Evolutionary conservation across 2,888 invertebrate genomes (phyloP), one percentile per base, ranked within the genome.

Genomic region (Lacanobia wlatinum): DNA sequence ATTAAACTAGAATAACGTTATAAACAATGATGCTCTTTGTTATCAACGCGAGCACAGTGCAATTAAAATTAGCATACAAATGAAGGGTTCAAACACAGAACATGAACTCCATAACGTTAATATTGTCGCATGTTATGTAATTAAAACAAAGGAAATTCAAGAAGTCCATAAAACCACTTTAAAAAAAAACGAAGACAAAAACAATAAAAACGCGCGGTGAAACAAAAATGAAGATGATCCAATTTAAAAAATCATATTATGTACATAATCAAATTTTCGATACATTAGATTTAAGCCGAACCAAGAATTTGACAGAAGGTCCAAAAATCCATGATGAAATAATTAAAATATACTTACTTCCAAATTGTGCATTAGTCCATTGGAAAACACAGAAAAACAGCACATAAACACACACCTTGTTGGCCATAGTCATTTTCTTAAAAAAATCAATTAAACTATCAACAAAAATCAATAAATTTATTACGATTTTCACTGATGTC

Each of bases 321-420:
- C 9, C 3, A 55, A 8, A 9, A 56, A 56, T 16, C 28, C 1
- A 16, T 14, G 0, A 28, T 14, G 43, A 16, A 43, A 43, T 34
- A 34, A 56, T 56, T 18, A 34, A 56, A 56, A 10, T n/a, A 56
- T 58, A 94, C 95, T 95, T 91, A 96, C 96, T 94, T 70, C 96
- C 95, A 91, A 96, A 96, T 78, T 96, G 95, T 69, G 94, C 96
- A 70, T 89, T 87, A 66, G 86, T 91, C 92, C 94, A 92, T 79
- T 90, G 85, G 69, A 92, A 87, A 84, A 90, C 80, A 87, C 90
- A 90, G 78, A 93, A 80, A 83, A 86, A 89, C 62, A 93, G 83
- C 83, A 89, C 81, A 73, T 76, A 84, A 73, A 89, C 81, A 78
- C 79, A 83, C 82, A 84, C 74, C 78, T 50, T 82, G 74, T 61